Conservation (phyloP, 2,113 vertebrate species). For the Vidua chalybeata region DNA sequence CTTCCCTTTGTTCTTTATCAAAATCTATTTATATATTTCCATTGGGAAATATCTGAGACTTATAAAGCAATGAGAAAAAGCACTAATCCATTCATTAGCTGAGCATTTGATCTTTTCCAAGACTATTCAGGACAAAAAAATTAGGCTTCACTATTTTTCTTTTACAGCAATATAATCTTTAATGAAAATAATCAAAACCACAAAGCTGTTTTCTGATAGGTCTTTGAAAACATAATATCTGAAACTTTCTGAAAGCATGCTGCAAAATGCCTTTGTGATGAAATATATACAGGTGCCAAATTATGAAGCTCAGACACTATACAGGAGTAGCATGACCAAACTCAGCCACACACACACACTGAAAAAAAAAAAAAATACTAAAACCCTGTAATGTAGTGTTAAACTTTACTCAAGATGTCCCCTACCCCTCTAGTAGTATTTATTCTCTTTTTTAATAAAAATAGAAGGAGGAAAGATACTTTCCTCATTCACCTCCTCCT, state of each 20-base stretch:
- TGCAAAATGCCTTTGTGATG: neutral
- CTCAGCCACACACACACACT: neutral
- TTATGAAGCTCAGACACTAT: neutral
- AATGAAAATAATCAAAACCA: neutral
- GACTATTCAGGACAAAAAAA: neutral
- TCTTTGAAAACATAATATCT: neutral
- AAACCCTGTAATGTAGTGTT: neutral
- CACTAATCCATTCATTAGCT: conserved; percentile 45
- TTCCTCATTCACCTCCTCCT: neutral
- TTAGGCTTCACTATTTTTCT: neutral
- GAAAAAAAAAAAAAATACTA: neutral
- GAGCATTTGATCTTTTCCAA: conserved; percentile 48
- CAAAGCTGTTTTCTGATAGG: neutral
- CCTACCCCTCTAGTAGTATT: neutral
- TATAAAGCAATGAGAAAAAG: conserved; percentile 9
- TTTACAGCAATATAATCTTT: neutral
- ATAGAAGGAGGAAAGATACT: neutral
- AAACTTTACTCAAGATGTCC: neutral
- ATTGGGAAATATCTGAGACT: conserved; percentile 44
- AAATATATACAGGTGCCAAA: neutral
- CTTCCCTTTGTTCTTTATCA: conserved; percentile 29
- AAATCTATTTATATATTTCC: conserved; percentile 52
- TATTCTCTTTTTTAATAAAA: neutral
- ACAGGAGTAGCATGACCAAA: neutral
- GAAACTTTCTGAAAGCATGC: neutral